Base-by-base conservation (phyloP, 1,140 invertebrate species). In the Pogonognathellus flavescens region DNA sequence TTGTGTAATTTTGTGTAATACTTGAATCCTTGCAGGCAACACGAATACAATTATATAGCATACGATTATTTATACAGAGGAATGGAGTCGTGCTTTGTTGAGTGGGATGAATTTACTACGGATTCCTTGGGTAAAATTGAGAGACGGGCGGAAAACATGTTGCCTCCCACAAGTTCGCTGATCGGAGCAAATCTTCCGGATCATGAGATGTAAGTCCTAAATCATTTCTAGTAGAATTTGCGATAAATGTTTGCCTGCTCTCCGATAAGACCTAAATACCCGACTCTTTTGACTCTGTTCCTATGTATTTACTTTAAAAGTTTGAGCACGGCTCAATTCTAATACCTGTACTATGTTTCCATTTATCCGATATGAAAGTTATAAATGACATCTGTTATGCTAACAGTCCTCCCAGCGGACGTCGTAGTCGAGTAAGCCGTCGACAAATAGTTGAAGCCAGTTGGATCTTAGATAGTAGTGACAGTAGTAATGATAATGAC, bases 91-190 rank as follows among this genome's bases (percentile, higher is more conserved):
- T 86, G 85, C 59, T 86, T 83, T 22, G 72, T 88, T 7, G 85
- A 88, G 53, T 88, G 87, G 87, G 87, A 88, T 84, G 85, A 88
- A 41, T 86, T 86, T 22, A 85, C 87, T n/a, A 82, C 83, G 25
- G 82, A 83, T 14, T 59, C 57, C 18, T 31, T 81, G 55, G 84
- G 57, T 57, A 83, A 81, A 81, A 81, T 81, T 16, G 80, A 84
- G 14, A 31, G 41, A 52, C 25, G 70, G 70, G 25, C 70, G 1
- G 70, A 76, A 49, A 50, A n/a, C 8, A 76, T 76, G 70, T 76
- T 76, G 49, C 70, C 70, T 49, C 70, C 70, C 31, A 76, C 70
- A 31, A 76, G 70, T 50, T 76, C 70, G 16, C 41, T 76, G n/a
- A 76, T 76, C 70, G 70, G 70, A 20, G 70, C 70, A 41, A 76